These are phyloP conservation scores for Dendrocopos noguchii DNA, from an alignment of 2,113 vertebrate species.

Conservation along the genomic window DNA sequence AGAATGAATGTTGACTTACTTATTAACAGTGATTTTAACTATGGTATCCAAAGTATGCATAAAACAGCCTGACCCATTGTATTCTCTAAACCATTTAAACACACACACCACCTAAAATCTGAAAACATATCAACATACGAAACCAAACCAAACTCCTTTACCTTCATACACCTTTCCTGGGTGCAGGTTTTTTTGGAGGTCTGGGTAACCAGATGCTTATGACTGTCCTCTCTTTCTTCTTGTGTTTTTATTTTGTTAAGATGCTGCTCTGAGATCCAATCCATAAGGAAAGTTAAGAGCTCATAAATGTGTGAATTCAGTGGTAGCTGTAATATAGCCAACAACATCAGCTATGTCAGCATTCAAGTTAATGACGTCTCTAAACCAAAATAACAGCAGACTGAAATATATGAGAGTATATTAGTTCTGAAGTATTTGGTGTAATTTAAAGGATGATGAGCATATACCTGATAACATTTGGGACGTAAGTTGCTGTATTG, in stretches of 20 bases:
- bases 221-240: conserved; percentile 38
- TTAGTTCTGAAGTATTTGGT: not conserved
- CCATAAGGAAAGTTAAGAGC: conserved; percentile 81
- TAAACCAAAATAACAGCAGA: not conserved
- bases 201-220: conserved; percentile 15
- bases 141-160: conserved; percentile 48
- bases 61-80: not conserved
- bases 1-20: not conserved
- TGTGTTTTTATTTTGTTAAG: conserved; percentile 68
- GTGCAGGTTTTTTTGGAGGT: conserved; percentile 42
- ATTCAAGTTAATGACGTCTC: not conserved
- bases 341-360: conserved; percentile 5
- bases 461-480: not conserved
- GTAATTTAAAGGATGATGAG: not conserved
- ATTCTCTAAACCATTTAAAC: not conserved
- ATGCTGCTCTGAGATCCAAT: conserved; percentile 85
- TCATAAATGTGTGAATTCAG: conserved; percentile 73
- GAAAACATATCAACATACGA: not conserved
- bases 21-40: not conserved
- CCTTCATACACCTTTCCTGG: conserved; percentile 86
- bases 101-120: not conserved
- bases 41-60: not conserved
- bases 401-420: not conserved
- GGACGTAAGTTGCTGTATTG: not conserved
- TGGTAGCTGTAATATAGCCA: conserved; percentile 66